These are phyloP conservation scores for Tinea semifulvella DNA, from an alignment of 2,888 invertebrate genomes.

Conservation along the genomic window DNA sequence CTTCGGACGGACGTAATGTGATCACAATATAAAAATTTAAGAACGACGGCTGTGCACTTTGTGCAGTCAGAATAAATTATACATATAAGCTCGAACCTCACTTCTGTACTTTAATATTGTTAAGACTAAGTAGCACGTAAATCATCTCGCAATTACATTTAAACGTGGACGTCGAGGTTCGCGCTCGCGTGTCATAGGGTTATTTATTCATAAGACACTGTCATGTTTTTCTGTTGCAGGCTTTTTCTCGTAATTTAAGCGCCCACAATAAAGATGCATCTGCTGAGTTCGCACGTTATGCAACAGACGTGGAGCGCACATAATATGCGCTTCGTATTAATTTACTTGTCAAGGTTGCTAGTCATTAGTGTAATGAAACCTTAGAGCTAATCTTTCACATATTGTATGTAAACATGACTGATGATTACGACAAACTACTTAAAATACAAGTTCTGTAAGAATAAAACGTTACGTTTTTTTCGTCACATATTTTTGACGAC, in stretches of 20 bases:
- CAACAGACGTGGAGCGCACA: constrained; percentile 17
- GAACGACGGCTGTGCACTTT: no score
- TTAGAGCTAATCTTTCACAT: background rate
- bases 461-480: no score
- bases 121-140: constrained; percentile 10
- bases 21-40: no score
- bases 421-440: no score
- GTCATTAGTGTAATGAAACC: constrained; percentile 26
- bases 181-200: constrained; percentile 12
- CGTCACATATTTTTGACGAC: no score
- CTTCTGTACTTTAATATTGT: constrained; percentile 7
- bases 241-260: constrained; percentile 13
- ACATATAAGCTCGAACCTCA: background rate
- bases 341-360: constrained; percentile 29
- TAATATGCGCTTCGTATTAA: constrained; percentile 24
- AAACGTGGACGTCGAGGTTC: constrained; percentile 3
- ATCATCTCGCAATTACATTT: constrained; percentile 12
- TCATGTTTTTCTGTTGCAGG: constrained; percentile 13
- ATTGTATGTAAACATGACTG: no score
- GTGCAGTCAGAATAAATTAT: constrained; percentile 5
- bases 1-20: no score
- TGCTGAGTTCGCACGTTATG: constrained; percentile 20
- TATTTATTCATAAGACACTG: constrained; percentile 14
- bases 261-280: constrained; percentile 13
- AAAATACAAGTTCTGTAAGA: no score